Evolutionary conservation across 30 jellyfish, hydroid and myxozoan genomes (phyloP), one percentile per base, ranked within the genome.

Genomic region (Rhopilema esculentum): DNA sequence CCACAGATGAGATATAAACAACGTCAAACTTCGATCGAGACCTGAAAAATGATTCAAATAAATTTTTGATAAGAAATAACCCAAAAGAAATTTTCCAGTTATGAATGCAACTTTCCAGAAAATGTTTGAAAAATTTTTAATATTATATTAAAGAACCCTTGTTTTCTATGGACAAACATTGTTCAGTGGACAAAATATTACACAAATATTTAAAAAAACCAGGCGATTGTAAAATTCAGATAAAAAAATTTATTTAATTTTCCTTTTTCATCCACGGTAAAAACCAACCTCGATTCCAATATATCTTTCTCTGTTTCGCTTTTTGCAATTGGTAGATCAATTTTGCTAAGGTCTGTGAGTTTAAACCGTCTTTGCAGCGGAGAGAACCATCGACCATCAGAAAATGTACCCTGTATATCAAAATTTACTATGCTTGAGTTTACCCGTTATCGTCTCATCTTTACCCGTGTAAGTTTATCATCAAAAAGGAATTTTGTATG

Each of bases 351-450:
- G 16, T 78, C 72, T n/a, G 83, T 74, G 49, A 79, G 62, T 33
- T 73, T 80, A 71, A 28, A 86, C 62, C 98, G 61, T 66, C 91
- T 66, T 66, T 85, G 92, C 50, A 93, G 64, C 21, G 98, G 98
- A 16, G 96, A 32, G 70, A 93, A 93, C 98, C 98, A 93, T 17
- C 97, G 98, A 71, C 84, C 88, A 62, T 93, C 98, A 27, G 53
- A 52, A 88, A 82, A 93, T 48, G 89, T 94, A 9, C 97, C 98
- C 98, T 93, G 86, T 4, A 27, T 67, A 69, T 66, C 61, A 73
- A 27, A 91, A 80, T 80, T 28, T 76, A n/a, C 27, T 76, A 20
- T 50, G 8, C 27, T 40, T 40, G 6, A 40, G 6, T 40, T 2
- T 40, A 40, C 6, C 57, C 57, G 12, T 40, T n/a, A n/a, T n/a